Base-by-base conservation (phyloP, 2,113 vertebrate genomes). In the Aphyosemion australe region DNA sequence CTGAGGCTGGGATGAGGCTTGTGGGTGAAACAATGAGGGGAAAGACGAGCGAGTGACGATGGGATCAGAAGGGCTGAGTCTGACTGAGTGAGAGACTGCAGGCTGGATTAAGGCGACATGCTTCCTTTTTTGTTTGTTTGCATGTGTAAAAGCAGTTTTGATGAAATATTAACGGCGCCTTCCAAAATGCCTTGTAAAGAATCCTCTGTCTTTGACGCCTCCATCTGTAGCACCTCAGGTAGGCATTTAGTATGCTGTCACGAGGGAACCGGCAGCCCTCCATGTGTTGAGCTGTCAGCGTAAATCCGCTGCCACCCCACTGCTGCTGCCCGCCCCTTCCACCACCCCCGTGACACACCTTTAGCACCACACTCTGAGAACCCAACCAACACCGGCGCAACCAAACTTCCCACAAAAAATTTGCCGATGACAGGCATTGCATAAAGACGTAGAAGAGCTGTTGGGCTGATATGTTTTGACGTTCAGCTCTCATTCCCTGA, bases 221-320 rank as follows among this genome's bases (percentile, higher is more conserved):
- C 91, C 88, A 89, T 91, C 88, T 90, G 88, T 86, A 86, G 78
- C 87, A 86, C 90, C 86, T 89, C 84, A 89, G 89, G 87, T 89
- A 86, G 78, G 69, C 82, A 89, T 89, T 91, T 86, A 83, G 82
- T 88, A 90, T 90, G 83, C 87, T 87, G 84, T 86, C 87, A 88
- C 71, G 83, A 64, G 86, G 79, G 72, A 77, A 73, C 70, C 78
- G 21, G 66, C 69, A 83, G 76, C 72, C 65, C 79, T 86, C 76
- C 52, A 64, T 84, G 84, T 81, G 85, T 84, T 70, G 79, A 87
- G 83, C 89, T 92, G 90, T 91, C 88, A 89, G 55, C 5, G n/a
- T 60, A 60, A 67, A 84, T 74, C 73, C 69, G 61, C 66, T 62
- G 37, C 65, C 56, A 16, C 50, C 72, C 53, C 31, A 37, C 52